Percentiles rank a stretch among this genome's conserved stretches.
These are phyloP conservation scores for Pycnonotus jocosus DNA, from an alignment of 2,113 vertebrate genomes.

Conservation along the genomic window DNA sequence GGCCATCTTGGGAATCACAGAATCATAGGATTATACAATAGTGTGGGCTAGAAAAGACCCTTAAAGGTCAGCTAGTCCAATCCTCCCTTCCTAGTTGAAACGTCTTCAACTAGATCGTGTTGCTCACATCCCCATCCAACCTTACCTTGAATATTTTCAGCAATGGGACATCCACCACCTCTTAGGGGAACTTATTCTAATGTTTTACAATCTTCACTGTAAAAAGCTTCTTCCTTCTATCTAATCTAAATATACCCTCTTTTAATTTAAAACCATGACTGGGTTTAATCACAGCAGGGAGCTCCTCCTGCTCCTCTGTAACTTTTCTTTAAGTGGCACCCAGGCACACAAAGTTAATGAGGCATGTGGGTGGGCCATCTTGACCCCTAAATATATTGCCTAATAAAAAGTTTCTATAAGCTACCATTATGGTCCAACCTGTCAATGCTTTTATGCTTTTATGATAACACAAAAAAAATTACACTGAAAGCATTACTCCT, in stretches of 20 bases:
- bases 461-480: not conserved
- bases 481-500: not conserved
- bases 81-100: rapidly evolving
- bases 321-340: not conserved
- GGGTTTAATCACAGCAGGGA: not conserved
- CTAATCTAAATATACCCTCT: not conserved
- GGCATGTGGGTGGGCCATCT: rapidly evolving
- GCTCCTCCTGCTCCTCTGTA: not conserved
- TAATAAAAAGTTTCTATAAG: not conserved
- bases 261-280: not conserved
- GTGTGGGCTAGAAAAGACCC: not conserved
- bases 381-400: not conserved
- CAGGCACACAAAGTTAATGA: not conserved
- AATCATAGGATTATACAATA: not conserved
- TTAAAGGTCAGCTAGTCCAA: not conserved
- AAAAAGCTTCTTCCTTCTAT: not conserved
- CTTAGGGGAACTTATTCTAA: not conserved
- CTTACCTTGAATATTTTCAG: not conserved
- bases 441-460: not conserved
- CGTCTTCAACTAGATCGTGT: not conserved
- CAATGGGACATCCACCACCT: not conserved
- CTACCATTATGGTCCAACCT: not conserved
- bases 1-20: not conserved
- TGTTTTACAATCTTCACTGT: not conserved
- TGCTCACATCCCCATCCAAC: not conserved